Evolutionary conservation across 2,113 vertebrate genomes (phyloP).

Genomic region (Poecile atricapillus): DNA sequence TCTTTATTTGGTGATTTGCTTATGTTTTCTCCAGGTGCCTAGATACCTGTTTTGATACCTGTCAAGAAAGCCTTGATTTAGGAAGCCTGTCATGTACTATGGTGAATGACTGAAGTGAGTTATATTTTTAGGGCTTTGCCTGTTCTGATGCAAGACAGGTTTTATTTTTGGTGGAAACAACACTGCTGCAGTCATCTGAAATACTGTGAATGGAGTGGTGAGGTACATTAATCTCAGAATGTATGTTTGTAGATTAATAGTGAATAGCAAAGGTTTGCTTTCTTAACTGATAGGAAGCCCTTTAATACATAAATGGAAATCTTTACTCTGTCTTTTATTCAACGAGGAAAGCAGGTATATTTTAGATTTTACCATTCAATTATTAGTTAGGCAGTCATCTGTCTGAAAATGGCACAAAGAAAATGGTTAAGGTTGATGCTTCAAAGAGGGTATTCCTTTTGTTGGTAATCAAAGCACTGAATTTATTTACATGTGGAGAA

Average conservation of each 20-base stretch:
- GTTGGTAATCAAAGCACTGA: background rate
- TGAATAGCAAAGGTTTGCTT: background rate
- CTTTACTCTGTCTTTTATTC: background rate
- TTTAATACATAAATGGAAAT: background rate
- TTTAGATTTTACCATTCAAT: background rate
- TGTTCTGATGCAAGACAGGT: background rate
- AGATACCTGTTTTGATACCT: background rate
- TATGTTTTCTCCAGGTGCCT: background rate
- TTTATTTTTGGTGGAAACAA: conserved; percentile 4
- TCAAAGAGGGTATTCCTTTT: background rate
- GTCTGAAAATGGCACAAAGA: background rate
- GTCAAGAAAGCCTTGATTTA: background rate
- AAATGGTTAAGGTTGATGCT: background rate
- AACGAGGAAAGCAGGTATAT: background rate
- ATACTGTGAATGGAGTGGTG: background rate
- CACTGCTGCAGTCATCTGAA: background rate
- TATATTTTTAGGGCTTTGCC: background rate
- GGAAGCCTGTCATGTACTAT: background rate
- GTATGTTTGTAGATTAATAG: background rate
- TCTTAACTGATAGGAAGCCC: background rate
- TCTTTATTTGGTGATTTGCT: background rate
- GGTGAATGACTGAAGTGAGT: background rate
- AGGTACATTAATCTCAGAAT: background rate
- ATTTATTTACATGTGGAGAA: background rate
- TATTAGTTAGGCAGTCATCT: background rate